These are phyloP conservation scores for Trichoplusia ni DNA, from an alignment of 1,140 invertebrate genomes.

Conservation along the genomic window DNA sequence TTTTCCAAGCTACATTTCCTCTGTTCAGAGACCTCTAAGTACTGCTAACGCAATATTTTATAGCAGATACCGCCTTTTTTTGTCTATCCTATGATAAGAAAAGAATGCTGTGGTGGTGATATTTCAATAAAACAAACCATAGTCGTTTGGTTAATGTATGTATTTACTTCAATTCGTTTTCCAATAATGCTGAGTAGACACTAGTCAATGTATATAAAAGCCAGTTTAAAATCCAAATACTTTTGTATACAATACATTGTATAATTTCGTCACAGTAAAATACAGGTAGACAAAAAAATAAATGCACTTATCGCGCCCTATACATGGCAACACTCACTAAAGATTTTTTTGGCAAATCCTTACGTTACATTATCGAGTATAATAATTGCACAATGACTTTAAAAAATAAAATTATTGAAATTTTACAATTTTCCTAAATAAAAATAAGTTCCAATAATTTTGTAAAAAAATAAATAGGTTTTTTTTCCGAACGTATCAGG, in stretches of 20 bases:
- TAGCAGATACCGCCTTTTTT: no score
- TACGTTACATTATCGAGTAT: slow-evolving; percentile 33
- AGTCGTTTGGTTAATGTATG: slow-evolving; percentile 60
- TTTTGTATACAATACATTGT: slow-evolving; percentile 61
- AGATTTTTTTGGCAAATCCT: slow-evolving; percentile 60
- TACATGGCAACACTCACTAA: slow-evolving; percentile 65
- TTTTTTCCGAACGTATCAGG: slow-evolving; percentile 14
- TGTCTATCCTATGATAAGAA: no score
- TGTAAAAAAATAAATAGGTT: slow-evolving; percentile 33
- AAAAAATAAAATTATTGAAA: slow-evolving; percentile 39
- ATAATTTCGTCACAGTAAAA: slow-evolving; percentile 59
- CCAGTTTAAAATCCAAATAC: slow-evolving; percentile 57
- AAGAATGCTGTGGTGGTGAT: no score
- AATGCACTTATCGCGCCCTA: slow-evolving; percentile 69
- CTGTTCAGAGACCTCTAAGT: no score
- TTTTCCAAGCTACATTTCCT: no score
- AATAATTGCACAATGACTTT: slow-evolving; percentile 49
- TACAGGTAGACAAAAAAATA: slow-evolving; percentile 68
- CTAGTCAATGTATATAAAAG: slow-evolving; percentile 72
- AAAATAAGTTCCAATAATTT: slow-evolving; percentile 37
- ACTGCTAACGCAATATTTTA: no score
- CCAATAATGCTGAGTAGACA: slow-evolving; percentile 64
- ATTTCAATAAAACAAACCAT: slow-evolving; percentile 43
- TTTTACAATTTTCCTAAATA: slow-evolving; percentile 36
- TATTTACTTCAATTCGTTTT: slow-evolving; percentile 62